Base-by-base conservation (phyloP, 2,113 vertebrate genomes). In the Marmota monax region DNA sequence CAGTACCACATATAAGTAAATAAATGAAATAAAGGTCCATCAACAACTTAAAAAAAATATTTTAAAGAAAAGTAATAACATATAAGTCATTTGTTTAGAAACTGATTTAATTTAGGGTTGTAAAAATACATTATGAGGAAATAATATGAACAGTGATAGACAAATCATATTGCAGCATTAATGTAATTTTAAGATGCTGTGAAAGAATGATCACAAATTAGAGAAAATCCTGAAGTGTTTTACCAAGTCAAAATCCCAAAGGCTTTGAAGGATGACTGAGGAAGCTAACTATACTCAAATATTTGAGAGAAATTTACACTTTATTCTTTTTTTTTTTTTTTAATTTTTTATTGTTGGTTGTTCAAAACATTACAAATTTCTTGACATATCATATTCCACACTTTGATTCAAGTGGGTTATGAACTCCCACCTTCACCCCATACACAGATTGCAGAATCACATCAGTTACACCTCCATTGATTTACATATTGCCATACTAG, bases 161-260 rank as follows among this genome's bases (percentile, higher is more conserved):
- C n/a, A 91, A 72, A 67, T 32, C 12, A 83, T 32, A 42, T 77
- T 27, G 22, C 45, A 93, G 34, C 79, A 73, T 23, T 86, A 61
- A 82, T 72, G 61, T 84, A 22, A 45, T 83, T 72, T 82, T 22
- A 94, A 18, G 32, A 56, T 78, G 23, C 56, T 67, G 8, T 90
- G 39, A 87, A 86, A 92, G n/a, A 45, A n/a, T 83, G 61, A 32
- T 87, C 37, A 67, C 53, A 89, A 89, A 69, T 77, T 83, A 96
- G 51, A 77, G 53, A 37, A 92, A 92, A 76, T 77, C 53, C 84
- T 73, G 29, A n/a, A 39, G 6, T 85, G 29, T 77, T 85, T 93
- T 45, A 80, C 45, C 23, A 90, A 73, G 20, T 82, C 17, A 18
- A 87, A 80, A 96, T 70, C 53, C 39, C 42, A 32, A 79, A 86